A percentile compares a stretch with the other conserved stretches of the same genome.
Evolutionary conservation across 1,140 invertebrate species (phyloP).

Genomic region (Drosophila nebulosa): DNA sequence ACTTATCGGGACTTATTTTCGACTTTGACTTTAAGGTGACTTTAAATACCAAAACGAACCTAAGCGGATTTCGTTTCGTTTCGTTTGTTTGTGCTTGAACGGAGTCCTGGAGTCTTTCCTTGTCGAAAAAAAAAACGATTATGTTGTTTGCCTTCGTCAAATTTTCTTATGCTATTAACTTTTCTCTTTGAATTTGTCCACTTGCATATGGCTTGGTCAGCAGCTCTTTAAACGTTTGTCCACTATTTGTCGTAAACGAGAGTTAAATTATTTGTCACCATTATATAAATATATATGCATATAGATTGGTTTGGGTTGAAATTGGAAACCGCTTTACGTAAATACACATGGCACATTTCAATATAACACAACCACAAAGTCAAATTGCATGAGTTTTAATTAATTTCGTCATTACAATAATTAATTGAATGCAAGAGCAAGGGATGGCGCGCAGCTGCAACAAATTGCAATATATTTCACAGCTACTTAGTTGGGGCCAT

Average conservation of each 20-base stretch:
- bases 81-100: conserved; percentile 57
- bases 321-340: conserved; percentile 29
- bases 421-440: conserved; percentile 51
- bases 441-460: conserved; percentile 39
- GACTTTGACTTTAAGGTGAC: conserved; percentile 40
- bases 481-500: conserved; percentile 35
- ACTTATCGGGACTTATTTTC: conserved; percentile 42
- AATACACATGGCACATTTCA: conserved; percentile 35
- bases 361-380: conserved; percentile 44
- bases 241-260: conserved; percentile 14
- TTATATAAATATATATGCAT: background rate
- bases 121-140: conserved; percentile 34
- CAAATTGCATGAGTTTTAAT: conserved; percentile 59
- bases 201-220: conserved; percentile 7
- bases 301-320: background rate
- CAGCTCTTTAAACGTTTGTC: conserved; percentile 26
- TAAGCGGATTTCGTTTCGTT: conserved; percentile 72
- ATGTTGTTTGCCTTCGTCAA: conserved; percentile 48
- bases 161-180: conserved; percentile 61
- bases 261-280: background rate
- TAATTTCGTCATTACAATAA: conserved; percentile 72
- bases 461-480: conserved; percentile 58
- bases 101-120: background rate
- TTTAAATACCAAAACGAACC: conserved; percentile 30
- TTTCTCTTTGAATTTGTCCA: conserved; percentile 7